phyloP scores from a whole-genome alignment of 2,888 invertebrate species.

The Tholera decimalis region DNA sequence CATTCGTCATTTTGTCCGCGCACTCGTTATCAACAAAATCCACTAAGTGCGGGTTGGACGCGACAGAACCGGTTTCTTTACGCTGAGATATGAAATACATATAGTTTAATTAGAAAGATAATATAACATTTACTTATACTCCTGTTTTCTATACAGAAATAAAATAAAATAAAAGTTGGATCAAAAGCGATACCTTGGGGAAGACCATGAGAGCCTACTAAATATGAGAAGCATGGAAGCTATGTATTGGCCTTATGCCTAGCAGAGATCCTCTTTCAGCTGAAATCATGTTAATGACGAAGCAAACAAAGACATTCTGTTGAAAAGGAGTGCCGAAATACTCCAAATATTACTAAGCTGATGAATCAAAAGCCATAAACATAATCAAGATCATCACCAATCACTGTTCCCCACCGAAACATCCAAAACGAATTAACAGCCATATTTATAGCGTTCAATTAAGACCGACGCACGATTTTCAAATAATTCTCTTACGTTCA shows the following conservation, averaged over 20 bases:
- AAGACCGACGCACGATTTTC: constrained; percentile 54
- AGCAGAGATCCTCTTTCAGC: not conserved
- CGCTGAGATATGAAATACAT: too few species aligned
- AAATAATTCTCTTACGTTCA: constrained; percentile 52
- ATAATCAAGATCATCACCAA: constrained; percentile 42
- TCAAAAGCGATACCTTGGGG: too few species aligned
- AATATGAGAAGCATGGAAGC: not conserved
- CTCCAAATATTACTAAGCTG: not conserved
- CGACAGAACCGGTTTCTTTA: too few species aligned
- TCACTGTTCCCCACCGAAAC: constrained; percentile 42
- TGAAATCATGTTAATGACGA: not conserved
- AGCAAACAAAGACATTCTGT: too few species aligned
- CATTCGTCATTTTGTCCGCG: too few species aligned
- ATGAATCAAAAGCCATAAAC: constrained; percentile 16
- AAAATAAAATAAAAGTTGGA: too few species aligned
- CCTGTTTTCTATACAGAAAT: too few species aligned
- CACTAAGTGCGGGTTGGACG: too few species aligned
- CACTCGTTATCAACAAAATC: too few species aligned
- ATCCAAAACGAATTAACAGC: constrained; percentile 34
- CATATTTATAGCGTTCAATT: constrained; percentile 51
- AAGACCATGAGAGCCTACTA: not conserved
- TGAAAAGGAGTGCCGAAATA: not conserved
- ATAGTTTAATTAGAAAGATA: too few species aligned
- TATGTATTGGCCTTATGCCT: not conserved
- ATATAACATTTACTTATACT: too few species aligned